Evolutionary conservation across 37 sponge, comb jelly and placozoan species (phyloP), one percentile per base, ranked within the genome.

Genomic region (Aphrocallistes beatrix): DNA sequence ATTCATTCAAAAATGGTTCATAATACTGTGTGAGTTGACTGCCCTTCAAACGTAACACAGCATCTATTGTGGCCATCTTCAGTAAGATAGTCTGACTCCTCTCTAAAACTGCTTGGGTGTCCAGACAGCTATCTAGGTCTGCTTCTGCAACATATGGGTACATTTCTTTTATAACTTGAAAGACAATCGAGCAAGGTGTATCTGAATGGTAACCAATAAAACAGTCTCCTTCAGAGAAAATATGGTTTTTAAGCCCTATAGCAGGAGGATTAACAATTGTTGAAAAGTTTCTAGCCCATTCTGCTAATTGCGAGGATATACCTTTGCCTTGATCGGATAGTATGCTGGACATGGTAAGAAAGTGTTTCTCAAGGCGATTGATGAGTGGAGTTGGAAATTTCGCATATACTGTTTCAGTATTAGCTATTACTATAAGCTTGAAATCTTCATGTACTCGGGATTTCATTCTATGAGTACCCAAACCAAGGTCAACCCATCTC

Each of bases 311-410:
- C n/a, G 10, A 25, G 3, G 75, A 60, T 28, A 60, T 13, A 8
- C 10, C 8, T 19, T 8, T 13, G n/a, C 75, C 75, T 3, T 21
- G 6, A 19, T 60, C 49, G 23, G 86, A 36, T 9, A 92, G 82
- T 0, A 94, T 85, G 82, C 91, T 90, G 21, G 90, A 90, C 23
- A 88, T 84, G 37, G 89, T 89, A 28, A 96, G 90, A 85, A 93
- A 91, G 39, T 96, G 96, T 45, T 96, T 96, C 85, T 96, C 96
- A 82, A 96, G 88, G 8, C 96, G 91, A 81, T 96, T 96, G 42
- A 96, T 93, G 10, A 96, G 90, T 21, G 96, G 96, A 36, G 90
- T 96, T 1, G 96, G 96, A 51, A 96, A 96, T 84, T 91, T 90
- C 16, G 86, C 87, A 82, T 93, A 90, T 9, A 95, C 93, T 38